These are phyloP conservation scores for Phalacrocorax pelagicus DNA, from an alignment of 2,113 vertebrate genomes.

Conservation along the genomic window DNA sequence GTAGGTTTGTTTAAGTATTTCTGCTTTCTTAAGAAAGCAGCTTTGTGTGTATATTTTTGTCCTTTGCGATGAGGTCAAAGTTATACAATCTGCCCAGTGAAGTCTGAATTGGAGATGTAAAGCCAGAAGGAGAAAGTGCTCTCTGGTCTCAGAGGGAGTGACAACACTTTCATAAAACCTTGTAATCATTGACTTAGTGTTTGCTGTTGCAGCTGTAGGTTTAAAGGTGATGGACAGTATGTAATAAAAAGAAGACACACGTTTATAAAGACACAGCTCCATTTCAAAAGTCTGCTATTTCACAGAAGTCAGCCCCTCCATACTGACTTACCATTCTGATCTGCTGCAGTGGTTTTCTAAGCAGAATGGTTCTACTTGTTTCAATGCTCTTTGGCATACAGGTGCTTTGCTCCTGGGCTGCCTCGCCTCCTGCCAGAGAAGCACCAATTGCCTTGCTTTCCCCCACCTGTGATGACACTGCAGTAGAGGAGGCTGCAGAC, in stretches of 20 bases:
- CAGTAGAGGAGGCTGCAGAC: conserved; percentile 18
- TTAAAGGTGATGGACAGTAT: conserved; percentile 40
- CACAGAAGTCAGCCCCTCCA: neutral
- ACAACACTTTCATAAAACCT: neutral
- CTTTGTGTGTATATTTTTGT: neutral
- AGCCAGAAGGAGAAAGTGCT: neutral
- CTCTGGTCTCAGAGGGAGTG: neutral
- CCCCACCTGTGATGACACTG: neutral
- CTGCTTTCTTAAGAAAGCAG: neutral
- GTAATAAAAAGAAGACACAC: neutral
- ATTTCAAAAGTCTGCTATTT: neutral
- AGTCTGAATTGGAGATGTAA: neutral
- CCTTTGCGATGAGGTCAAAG: neutral
- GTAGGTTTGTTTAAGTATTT: neutral
- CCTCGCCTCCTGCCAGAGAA: neutral
- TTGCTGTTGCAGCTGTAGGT: neutral
- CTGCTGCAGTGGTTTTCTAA: neutral
- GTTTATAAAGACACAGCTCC: neutral
- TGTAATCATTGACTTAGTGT: conserved; percentile 61
- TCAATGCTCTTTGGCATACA: conserved; percentile 24
- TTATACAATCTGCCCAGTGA: neutral
- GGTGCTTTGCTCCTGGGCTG: neutral
- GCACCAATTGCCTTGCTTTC: neutral
- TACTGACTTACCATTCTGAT: neutral
- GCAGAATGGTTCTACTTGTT: conserved; percentile 45